Evolutionary conservation across 2,888 invertebrate genomes (phyloP), one percentile per base, ranked within the genome.

Genomic region (Drosophila eohydei): DNA sequence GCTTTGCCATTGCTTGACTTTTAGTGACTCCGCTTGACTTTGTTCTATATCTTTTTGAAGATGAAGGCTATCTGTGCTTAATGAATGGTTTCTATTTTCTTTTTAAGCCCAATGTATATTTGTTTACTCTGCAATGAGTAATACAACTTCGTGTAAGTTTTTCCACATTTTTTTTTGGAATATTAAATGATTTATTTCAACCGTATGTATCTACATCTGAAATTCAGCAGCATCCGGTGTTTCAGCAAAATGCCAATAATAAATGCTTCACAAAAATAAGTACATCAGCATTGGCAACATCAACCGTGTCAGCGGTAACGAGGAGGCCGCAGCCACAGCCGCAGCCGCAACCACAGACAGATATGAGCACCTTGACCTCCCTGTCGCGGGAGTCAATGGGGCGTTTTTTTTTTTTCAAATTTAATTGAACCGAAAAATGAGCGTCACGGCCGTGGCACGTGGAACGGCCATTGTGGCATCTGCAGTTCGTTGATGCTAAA

Each of bases 341-440:
- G 4, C 14, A 46, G n/a, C 28, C 28, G 5, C 6, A 38, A 12
- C 46, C 43, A 16, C 56, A 54, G 48, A 65, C 59, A 68, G 61
- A 69, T 56, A 60, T 65, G 69, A 64, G 72, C 72, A 83, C 89
- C 84, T 86, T 85, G 89, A 85, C 89, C 84, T 81, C 80, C 57
- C 61, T 57, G 52, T 34, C 21, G 48, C 30, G 54, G 48, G 40
- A 65, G 71, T 67, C 55, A 64, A 65, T 74, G 71, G 64, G 76
- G 78, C 76, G 74, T 68, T 74, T 86, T 74, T 68, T 74, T 86
- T 74, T 72, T 69, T 71, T 68, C 69, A 74, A 74, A 80, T 76
- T 72, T 63, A 85, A 74, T 64, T 74, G 77, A 83, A 76, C 73
- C 64, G 56, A 64, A 66, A 77, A 74, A 80, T 81, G 77, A 76